Percentiles rank a stretch among this genome's conserved stretches.
These are phyloP conservation scores for Helicolenus hilgendorfi DNA, from an alignment of 2,797 vertebrate species.

Conservation along the genomic window DNA sequence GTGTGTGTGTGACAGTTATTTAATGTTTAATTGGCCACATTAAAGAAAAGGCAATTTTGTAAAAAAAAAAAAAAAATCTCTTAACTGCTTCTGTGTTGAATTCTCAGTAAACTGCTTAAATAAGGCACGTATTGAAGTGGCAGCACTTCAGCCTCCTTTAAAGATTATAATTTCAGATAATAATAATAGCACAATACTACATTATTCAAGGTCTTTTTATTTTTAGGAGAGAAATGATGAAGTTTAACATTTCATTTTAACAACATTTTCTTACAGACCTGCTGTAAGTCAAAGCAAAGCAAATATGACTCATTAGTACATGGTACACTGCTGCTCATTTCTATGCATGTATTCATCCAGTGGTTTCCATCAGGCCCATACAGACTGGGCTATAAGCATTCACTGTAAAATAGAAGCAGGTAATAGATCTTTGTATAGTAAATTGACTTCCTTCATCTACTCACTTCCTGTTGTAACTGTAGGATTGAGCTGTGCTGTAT, in stretches of 20 bases:
- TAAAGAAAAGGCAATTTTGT: neutral
- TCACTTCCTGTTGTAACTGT: neutral
- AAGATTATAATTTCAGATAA: neutral
- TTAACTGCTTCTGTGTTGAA: neutral
- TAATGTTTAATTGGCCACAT: too few species aligned
- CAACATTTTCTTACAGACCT: neutral
- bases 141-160: neutral
- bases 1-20: too few species aligned
- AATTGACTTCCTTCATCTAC: neutral
- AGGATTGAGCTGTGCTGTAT: neutral
- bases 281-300: neutral
- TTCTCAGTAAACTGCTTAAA: neutral
- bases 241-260: neutral
- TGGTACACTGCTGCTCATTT: neutral
- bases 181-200: neutral
- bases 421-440: neutral
- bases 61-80: neutral
- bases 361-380: neutral
- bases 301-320: neutral
- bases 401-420: neutral
- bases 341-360: neutral
- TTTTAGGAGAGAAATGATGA: neutral
- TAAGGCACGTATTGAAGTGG: neutral
- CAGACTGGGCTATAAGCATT: neutral
- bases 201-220: neutral